Percentiles rank a stretch among this genome's conserved stretches.
These are phyloP conservation scores for Rhabditoides inermis DNA, from an alignment of 2,888 invertebrate genomes.

Conservation along the genomic window DNA sequence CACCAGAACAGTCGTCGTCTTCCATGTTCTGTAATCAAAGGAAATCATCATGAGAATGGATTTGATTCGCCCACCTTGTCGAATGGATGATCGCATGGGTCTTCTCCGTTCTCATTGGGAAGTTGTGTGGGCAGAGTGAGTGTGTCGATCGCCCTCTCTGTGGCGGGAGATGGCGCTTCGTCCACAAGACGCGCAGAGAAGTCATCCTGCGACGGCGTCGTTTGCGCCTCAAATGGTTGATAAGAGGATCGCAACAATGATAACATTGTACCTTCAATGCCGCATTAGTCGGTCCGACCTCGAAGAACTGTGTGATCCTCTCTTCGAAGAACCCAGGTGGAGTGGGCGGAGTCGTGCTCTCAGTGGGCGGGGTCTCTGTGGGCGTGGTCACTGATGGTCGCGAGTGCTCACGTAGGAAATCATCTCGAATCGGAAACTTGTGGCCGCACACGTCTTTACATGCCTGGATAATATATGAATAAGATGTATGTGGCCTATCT, in stretches of 20 bases:
- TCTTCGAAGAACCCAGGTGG: too few relatives aligned
- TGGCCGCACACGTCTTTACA: conserved; percentile 12
- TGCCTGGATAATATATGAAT: conserved; percentile 1
- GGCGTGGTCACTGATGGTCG: too few relatives aligned
- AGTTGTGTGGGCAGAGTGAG: conserved; percentile 1
- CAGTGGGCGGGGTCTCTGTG: too few relatives aligned
- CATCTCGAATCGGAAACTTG: conserved; percentile 1
- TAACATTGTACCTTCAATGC: too few relatives aligned
- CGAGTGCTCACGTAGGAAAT: conserved; percentile 2
- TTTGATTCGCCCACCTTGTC: background rate
- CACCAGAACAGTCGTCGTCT: conserved; percentile 25
- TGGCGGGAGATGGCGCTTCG: background rate
- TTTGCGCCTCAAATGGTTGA: too few relatives aligned
- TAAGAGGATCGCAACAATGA: too few relatives aligned
- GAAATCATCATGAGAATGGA: background rate
- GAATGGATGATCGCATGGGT: conserved; percentile 9
- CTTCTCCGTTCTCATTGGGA: background rate
- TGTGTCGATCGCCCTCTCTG: background rate
- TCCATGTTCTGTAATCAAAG: background rate
- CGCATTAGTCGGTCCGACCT: too few relatives aligned
- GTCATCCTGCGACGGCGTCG: too few relatives aligned
- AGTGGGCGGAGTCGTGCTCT: too few relatives aligned
- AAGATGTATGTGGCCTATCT: background rate
- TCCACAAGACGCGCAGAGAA: conserved; percentile 1
- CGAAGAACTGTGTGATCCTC: too few relatives aligned